These are phyloP conservation scores for Fragum fragum DNA, from an alignment of 2,888 invertebrate genomes.

Conservation along the genomic window DNA sequence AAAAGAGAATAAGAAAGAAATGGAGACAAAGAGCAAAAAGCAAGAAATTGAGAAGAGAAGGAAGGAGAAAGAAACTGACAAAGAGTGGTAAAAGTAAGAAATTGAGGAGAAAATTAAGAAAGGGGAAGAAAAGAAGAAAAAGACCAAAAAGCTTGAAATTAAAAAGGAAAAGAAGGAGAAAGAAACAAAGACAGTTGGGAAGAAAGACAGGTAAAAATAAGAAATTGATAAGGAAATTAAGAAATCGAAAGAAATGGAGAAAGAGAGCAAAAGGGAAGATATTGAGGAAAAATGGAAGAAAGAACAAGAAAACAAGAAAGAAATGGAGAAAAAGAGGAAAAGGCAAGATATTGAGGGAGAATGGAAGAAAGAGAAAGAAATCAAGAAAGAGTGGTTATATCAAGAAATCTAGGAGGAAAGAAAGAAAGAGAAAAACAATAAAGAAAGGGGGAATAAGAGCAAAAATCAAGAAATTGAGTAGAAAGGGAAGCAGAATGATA, in stretches of 20 bases:
- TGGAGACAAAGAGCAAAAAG: constrained; percentile 4
- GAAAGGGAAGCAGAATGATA: too few relatives aligned
- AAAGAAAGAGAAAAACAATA: not conserved
- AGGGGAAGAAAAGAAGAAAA: not conserved
- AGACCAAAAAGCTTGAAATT: too few relatives aligned
- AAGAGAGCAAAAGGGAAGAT: not conserved
- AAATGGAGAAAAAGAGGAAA: not conserved
- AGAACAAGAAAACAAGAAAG: not conserved
- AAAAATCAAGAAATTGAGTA: too few relatives aligned
- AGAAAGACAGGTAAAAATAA: not conserved
- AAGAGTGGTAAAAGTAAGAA: not conserved
- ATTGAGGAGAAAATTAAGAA: constrained; percentile 8
- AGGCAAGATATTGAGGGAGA: not conserved
- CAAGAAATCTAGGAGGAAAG: constrained; percentile 10
- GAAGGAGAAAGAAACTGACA: not conserved
- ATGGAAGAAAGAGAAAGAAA: not conserved
- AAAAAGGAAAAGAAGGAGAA: too few relatives aligned
- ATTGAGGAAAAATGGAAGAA: not conserved
- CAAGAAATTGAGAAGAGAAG: not conserved
- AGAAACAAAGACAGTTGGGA: too few relatives aligned
- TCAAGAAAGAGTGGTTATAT: not conserved
- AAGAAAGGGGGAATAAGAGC: not conserved
- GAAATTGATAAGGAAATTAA: not conserved
- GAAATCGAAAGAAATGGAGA: not conserved
- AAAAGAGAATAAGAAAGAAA: not conserved